Conservation (phyloP, 2,113 vertebrate species). For the Podiceps cristatus region DNA sequence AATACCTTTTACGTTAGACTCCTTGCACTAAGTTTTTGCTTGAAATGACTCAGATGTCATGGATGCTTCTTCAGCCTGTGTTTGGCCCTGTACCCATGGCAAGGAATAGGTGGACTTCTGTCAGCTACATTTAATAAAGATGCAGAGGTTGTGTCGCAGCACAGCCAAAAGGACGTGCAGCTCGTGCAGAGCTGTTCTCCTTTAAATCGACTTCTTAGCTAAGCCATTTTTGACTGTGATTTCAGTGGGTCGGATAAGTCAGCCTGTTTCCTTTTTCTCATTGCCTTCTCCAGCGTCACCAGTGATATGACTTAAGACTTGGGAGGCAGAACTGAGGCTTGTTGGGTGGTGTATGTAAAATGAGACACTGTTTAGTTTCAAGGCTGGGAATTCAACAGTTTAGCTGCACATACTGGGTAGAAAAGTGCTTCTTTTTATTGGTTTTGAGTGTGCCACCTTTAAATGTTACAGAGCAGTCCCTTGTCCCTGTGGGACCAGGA, state of each 20-base stretch:
- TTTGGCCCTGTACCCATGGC: neutral
- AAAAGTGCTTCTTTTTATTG: neutral
- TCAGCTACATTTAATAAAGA: neutral
- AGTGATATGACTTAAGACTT: slow-evolving; percentile 54
- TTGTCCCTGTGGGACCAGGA: neutral
- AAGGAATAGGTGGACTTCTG: neutral
- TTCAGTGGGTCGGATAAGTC: slow-evolving; percentile 4
- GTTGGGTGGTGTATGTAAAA: slow-evolving; percentile 50
- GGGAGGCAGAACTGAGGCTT: slow-evolving; percentile 25
- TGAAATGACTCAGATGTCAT: neutral
- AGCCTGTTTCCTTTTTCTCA: slow-evolving; percentile 61
- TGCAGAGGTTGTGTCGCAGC: neutral
- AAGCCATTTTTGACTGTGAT: neutral
- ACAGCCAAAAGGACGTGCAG: neutral
- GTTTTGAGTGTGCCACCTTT: neutral
- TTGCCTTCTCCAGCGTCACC: slow-evolving; percentile 37
- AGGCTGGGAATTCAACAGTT: slow-evolving; percentile 2
- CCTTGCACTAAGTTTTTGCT: neutral
- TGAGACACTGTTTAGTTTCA: slow-evolving; percentile 25
- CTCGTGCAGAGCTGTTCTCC: neutral
- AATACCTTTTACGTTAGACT: neutral
- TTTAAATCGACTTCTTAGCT: neutral
- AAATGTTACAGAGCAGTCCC: neutral
- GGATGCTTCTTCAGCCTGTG: neutral
- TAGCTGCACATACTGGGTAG: neutral